Evolutionary conservation across 2,888 invertebrate species (phyloP), one percentile per base, ranked within the genome.

Genomic region (Ecdyonurus torrentis): DNA sequence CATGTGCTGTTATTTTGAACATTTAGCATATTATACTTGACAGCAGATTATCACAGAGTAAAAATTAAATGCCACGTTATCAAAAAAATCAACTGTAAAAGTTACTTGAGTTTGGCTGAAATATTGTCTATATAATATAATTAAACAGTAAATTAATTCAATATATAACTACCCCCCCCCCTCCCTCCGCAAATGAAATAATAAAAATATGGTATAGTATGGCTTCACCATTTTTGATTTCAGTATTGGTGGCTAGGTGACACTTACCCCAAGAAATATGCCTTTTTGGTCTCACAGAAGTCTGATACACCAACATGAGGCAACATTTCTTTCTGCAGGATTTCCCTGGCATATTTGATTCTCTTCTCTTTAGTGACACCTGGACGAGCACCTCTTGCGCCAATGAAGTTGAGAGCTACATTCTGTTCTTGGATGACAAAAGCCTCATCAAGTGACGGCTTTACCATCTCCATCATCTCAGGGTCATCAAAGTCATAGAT

Each of bases 391-490:
- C 99, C 98, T 75, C 99, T 85, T 10, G 96, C 87, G 67, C 99
- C 99, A 71, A 99, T 99, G 71, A 99, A 99, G 77, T 97, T 99
- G 20, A 99, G 78, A 0, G 99, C 99, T 2, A 99, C 96, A 78
- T 91, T 96, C 75, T 99, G 99, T 74, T 99, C 99, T 77, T 99
- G 98, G 69, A 99, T 95, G 0, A 98, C 98, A 76, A 99, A 99
- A 58, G 99, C 99, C 78, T 99, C 99, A 77, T 99, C 99, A 63
- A 99, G 77, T 0, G 98, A 98, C 0, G 99, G 99, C 74, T 99
- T 99, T 0, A 78, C 97, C 97, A 99, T 98, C 83, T 99, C 99
- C 98, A 99, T 99, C 97, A 99, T 98, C 80, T 99, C 99, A 5
- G 96, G 98, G 77, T 99, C 99, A 76, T 99, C 97, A 77, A 99